phyloP scores from a whole-genome alignment of 64 coral and sea anemone genomes.

The Montipora capricornis region DNA sequence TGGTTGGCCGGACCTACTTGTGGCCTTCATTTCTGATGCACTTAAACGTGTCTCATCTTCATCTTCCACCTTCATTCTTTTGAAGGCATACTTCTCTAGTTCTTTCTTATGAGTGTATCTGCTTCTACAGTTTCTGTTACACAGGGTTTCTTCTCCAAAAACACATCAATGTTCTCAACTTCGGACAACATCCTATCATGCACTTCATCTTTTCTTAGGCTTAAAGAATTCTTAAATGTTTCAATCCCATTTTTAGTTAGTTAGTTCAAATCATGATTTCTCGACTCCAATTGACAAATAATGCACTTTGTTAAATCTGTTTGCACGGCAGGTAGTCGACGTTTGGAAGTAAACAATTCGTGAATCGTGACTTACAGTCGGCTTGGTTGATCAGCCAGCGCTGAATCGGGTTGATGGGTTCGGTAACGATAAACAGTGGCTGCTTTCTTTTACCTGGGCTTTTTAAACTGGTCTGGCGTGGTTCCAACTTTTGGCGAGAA shows the following conservation, averaged over 20 bases:
- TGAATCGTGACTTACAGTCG: no score
- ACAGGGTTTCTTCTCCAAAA: no score
- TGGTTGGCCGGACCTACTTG: neutral
- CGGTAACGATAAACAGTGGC: no score
- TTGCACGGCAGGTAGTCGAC: neutral
- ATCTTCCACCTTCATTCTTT: conserved; percentile 9
- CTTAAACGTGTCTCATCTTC: conserved; percentile 11
- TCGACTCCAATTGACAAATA: conserved; percentile 3
- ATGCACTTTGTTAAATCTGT: neutral
- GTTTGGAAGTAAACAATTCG: neutral
- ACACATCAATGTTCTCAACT: neutral
- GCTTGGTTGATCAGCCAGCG: neutral
- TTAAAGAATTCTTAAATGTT: no score
- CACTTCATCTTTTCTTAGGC: no score
- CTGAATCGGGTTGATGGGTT: no score
- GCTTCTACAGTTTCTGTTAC: no score
- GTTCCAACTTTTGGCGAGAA: no score
- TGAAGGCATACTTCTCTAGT: conserved; percentile 8
- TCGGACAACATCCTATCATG: neutral
- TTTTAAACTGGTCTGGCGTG: no score
- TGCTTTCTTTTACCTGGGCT: no score
- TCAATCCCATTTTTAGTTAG: neutral
- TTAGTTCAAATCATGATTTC: neutral
- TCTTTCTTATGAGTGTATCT: conserved; percentile 3
- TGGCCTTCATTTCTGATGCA: conserved; percentile 9